These are phyloP conservation scores for Calcarius lapponicus DNA, from an alignment of 2,797 vertebrate species.

Conservation along the genomic window DNA sequence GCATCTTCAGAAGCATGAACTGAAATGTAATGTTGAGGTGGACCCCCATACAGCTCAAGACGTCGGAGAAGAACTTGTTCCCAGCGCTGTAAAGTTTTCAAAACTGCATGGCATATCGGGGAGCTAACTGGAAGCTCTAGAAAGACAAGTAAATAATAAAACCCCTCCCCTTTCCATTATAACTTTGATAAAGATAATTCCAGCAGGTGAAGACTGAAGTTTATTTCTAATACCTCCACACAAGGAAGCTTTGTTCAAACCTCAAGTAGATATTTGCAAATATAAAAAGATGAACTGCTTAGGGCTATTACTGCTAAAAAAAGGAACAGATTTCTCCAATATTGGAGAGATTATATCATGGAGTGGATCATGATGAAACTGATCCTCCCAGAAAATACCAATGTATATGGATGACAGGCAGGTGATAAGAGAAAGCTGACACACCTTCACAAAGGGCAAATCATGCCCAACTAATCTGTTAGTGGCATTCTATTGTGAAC, in stretches of 20 bases:
- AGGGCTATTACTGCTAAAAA: neutral
- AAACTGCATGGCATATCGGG: slow-evolving; percentile 89
- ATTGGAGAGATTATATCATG: neutral
- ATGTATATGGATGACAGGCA: neutral
- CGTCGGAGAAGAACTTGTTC: slow-evolving; percentile 93
- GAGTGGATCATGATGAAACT: neutral
- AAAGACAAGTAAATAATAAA: slow-evolving; percentile 31
- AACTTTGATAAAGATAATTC: neutral
- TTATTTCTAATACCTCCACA: neutral
- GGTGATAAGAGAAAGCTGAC: neutral
- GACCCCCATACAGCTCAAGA: slow-evolving; percentile 91
- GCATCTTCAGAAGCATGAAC: slow-evolving; percentile 83
- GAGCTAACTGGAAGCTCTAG: slow-evolving; percentile 94
- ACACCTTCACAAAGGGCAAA: neutral
- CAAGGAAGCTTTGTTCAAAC: neutral
- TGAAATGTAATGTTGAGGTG: slow-evolving; percentile 91
- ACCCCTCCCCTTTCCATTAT: neutral
- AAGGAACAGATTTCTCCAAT: neutral
- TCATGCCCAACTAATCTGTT: neutral
- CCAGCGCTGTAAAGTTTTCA: slow-evolving; percentile 96
- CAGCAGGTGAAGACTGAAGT: neutral
- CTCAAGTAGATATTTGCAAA: neutral
- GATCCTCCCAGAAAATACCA: neutral
- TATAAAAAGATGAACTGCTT: neutral
- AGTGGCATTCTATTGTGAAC: neutral